Evolutionary conservation across 2,888 invertebrate genomes (phyloP).

Genomic region (Ormyrus labotus): DNA sequence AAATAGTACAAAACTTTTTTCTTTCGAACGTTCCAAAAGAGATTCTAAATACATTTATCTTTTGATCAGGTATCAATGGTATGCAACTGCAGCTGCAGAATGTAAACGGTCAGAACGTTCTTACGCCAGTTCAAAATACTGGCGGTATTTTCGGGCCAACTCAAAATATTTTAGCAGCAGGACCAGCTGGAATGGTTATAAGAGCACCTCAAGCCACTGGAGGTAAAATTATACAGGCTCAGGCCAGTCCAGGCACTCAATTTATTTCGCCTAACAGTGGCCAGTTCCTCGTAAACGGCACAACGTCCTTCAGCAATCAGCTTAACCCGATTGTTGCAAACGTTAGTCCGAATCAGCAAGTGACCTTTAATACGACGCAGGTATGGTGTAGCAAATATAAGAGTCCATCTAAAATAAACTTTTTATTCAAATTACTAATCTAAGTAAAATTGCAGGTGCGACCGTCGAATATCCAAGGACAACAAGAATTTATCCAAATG

Average conservation of each 20-base stretch:
- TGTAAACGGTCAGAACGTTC: slow-evolving; percentile 86
- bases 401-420: neutral
- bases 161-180: slow-evolving; percentile 82
- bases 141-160: slow-evolving; percentile 81
- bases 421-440: too few relatives aligned
- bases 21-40: too few relatives aligned
- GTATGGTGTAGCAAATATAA: slow-evolving; percentile 56
- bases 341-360: slow-evolving; percentile 83
- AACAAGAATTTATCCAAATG: slow-evolving; percentile 85
- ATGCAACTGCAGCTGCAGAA: slow-evolving; percentile 88
- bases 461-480: slow-evolving; percentile 76
- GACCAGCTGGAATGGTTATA: slow-evolving; percentile 86
- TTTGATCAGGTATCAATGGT: slow-evolving; percentile 78
- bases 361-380: slow-evolving; percentile 80
- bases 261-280: slow-evolving; percentile 85
- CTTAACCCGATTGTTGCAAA: slow-evolving; percentile 87
- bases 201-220: slow-evolving; percentile 84
- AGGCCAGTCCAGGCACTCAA: slow-evolving; percentile 83
- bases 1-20: neutral
- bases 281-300: slow-evolving; percentile 86
- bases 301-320: slow-evolving; percentile 83
- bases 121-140: slow-evolving; percentile 84
- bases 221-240: slow-evolving; percentile 81
- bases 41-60: neutral
- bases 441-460: slow-evolving; percentile 69